These are phyloP conservation scores for Sarcophaga rosellei DNA, from an alignment of 2,888 invertebrate genomes.

Conservation along the genomic window DNA sequence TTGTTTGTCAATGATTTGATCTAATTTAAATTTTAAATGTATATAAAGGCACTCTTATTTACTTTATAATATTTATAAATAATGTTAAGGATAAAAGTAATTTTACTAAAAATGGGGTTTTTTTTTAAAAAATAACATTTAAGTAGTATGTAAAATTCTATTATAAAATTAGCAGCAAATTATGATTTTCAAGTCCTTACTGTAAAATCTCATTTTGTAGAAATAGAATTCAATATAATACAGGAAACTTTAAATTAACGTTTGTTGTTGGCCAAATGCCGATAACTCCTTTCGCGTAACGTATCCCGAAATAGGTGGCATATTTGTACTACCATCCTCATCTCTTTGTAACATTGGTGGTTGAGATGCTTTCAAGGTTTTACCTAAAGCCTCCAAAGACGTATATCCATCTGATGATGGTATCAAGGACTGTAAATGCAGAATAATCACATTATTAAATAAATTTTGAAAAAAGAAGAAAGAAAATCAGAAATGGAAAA, in stretches of 20 bases:
- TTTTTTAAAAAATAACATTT: no score
- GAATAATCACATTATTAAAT: background rate
- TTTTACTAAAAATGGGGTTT: no score
- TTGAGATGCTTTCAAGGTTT: constrained; percentile 53
- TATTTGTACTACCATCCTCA: constrained; percentile 8
- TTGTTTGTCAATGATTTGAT: background rate
- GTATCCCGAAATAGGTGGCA: constrained; percentile 72
- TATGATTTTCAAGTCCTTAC: background rate
- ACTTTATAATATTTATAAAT: background rate
- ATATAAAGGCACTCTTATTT: no score
- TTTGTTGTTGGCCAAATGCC: constrained; percentile 71
- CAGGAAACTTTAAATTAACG: constrained; percentile 45
- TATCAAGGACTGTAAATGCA: constrained; percentile 45
- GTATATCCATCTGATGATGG: constrained; percentile 70
- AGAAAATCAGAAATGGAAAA: no score
- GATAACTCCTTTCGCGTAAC: constrained; percentile 74
- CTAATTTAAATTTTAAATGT: no score
- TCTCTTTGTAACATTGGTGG: constrained; percentile 43
- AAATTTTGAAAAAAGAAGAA: no score
- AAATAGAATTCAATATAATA: constrained; percentile 2
- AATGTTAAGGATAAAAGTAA: no score
- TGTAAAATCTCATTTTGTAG: constrained; percentile 66
- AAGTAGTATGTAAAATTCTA: no score
- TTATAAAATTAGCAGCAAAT: background rate
- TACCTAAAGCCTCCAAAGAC: constrained; percentile 70